Evolutionary conservation across 2,888 invertebrate genomes (phyloP).

Genomic region (Uloborus plumipes): DNA sequence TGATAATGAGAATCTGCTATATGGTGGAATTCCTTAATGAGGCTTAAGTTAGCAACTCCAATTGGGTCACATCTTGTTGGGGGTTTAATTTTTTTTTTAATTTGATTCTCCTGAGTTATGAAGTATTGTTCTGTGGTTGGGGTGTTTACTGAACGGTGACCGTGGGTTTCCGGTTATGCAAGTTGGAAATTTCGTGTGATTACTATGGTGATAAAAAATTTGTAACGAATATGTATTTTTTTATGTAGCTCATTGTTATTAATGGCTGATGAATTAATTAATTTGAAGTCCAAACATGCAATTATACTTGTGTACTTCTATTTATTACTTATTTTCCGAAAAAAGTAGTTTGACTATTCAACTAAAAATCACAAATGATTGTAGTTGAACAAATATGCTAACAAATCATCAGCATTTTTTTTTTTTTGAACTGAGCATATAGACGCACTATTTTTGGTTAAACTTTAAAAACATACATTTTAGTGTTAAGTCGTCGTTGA

Average conservation of each 20-base stretch:
- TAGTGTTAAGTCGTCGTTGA: too few relatives aligned
- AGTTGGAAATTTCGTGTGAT: too few relatives aligned
- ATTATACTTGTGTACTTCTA: background rate
- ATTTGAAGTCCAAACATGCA: background rate
- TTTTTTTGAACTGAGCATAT: too few relatives aligned
- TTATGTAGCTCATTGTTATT: background rate
- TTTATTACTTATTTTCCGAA: too few relatives aligned
- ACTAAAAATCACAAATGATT: too few relatives aligned
- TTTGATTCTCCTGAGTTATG: constrained; percentile 48
- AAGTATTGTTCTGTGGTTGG: constrained; percentile 46
- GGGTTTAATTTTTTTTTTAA: background rate
- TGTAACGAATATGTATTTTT: too few relatives aligned
- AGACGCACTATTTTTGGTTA: too few relatives aligned
- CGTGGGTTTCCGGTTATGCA: constrained; percentile 27
- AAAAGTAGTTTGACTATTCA: too few relatives aligned
- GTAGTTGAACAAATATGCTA: too few relatives aligned
- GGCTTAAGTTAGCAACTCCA: constrained; percentile 26
- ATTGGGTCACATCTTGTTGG: constrained; percentile 38
- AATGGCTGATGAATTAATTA: background rate
- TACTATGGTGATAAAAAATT: too few relatives aligned
- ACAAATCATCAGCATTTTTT: too few relatives aligned
- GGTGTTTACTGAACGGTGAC: constrained; percentile 51
- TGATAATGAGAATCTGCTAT: constrained; percentile 54
- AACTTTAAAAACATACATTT: too few relatives aligned
- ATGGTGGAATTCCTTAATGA: constrained; percentile 57